Evolutionary conservation across 1,140 invertebrate species (phyloP).

Genomic region (Drosophila ogumai): DNA sequence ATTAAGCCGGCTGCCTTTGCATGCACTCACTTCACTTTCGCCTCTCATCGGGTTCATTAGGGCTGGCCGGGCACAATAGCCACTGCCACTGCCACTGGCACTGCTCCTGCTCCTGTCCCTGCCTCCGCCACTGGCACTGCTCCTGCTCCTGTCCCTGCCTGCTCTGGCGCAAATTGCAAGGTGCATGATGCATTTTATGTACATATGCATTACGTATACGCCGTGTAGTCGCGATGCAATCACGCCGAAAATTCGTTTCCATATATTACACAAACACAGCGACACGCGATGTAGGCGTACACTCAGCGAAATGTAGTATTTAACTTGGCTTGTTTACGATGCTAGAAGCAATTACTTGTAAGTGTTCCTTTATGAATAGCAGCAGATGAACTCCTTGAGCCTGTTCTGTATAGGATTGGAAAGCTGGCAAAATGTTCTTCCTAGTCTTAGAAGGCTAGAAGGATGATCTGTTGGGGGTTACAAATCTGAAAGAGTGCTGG

Average conservation of each 20-base stretch:
- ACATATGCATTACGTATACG: constrained; percentile 64
- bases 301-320: not conserved
- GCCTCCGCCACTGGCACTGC: not conserved
- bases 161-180: constrained; percentile 21
- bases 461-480: too few relatives aligned
- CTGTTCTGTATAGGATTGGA: not conserved
- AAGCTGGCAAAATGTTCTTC: not conserved
- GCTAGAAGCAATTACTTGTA: not conserved
- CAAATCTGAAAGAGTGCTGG: not conserved
- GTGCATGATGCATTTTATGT: constrained; percentile 41
- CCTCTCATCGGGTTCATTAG: constrained; percentile 31
- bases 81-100: not conserved
- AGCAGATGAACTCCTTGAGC: not conserved
- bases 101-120: not conserved
- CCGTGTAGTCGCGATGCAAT: constrained; percentile 56
- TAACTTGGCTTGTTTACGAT: not conserved
- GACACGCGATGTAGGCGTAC: constrained; percentile 2
- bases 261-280: constrained; percentile 44
- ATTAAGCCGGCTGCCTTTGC: constrained; percentile 18
- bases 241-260: constrained; percentile 63
- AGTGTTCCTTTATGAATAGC: not conserved
- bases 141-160: not conserved
- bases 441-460: not conserved
- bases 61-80: constrained; percentile 8
- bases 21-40: constrained; percentile 5